Percentiles rank a stretch among this genome's conserved stretches.
Evolutionary conservation across 2,888 invertebrate genomes (phyloP).

Genomic region (Cephus sareptanus): DNA sequence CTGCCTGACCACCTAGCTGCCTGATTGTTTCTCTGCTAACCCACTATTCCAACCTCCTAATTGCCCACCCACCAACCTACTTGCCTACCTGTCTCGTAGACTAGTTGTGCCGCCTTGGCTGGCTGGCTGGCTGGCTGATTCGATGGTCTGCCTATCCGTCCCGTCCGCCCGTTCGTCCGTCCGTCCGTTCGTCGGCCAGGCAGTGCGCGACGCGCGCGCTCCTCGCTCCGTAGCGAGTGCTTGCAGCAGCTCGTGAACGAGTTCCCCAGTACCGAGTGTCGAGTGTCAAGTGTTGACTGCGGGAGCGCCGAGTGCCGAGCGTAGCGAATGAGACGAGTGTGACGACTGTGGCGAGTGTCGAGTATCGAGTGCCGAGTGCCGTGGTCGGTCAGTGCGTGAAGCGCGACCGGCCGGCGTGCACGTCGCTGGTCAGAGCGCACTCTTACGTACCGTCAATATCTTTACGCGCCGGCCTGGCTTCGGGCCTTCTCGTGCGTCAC

Average conservation of each 20-base stretch:
- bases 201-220: neutral
- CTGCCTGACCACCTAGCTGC: neutral
- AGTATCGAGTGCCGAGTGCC: neutral
- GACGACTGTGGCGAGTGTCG: constrained; percentile 27
- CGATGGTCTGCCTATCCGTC: neutral
- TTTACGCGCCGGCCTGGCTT: constrained; percentile 22
- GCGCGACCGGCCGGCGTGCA: constrained; percentile 61
- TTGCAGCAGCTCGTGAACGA: neutral
- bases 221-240: neutral
- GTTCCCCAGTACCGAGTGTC: neutral
- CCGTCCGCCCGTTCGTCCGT: neutral
- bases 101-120: neutral
- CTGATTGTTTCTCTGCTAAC: neutral
- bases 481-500: constrained; percentile 7
- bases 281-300: neutral
- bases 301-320: neutral
- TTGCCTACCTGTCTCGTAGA: neutral
- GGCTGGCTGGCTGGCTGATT: neutral
- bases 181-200: neutral
- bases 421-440: constrained; percentile 36
- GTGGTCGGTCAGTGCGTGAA: constrained; percentile 56
- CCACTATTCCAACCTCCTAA: neutral
- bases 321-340: neutral
- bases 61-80: constrained; percentile 4
- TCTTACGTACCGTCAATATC: constrained; percentile 9